phyloP scores from a whole-genome alignment of 1,140 invertebrate genomes.

The Calycopis cecrops region DNA sequence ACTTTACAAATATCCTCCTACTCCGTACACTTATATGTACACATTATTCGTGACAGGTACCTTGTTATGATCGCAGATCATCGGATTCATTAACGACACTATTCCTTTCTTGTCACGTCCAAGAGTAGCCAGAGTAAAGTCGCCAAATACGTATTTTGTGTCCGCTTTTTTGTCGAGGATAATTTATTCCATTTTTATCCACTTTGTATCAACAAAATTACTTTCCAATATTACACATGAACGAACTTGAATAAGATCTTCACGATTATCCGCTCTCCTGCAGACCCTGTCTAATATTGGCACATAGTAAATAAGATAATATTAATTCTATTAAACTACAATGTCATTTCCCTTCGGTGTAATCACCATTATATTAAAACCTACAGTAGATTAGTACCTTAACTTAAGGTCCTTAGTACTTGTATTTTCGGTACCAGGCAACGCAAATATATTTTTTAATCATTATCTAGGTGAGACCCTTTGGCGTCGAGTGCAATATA shows the following conservation, averaged over 20 bases:
- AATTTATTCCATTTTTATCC: conserved; percentile 12
- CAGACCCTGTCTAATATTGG: too few relatives aligned
- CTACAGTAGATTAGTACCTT: too few relatives aligned
- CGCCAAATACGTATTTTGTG: conserved; percentile 15
- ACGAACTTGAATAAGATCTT: background rate
- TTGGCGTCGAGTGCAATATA: too few relatives aligned
- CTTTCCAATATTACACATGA: conserved; percentile 18
- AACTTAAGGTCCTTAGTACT: too few relatives aligned
- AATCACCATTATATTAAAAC: too few relatives aligned
- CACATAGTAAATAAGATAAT: too few relatives aligned
- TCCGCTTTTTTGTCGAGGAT: conserved; percentile 12
- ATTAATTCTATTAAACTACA: too few relatives aligned
- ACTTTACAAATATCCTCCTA: conserved; percentile 7
- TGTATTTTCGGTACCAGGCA: too few relatives aligned
- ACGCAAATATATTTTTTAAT: too few relatives aligned
- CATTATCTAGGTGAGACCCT: too few relatives aligned
- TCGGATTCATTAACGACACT: conserved; percentile 18
- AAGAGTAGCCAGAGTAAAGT: background rate
- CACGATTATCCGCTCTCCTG: background rate
- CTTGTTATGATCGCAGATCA: conserved; percentile 20
- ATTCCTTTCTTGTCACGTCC: conserved; percentile 13
- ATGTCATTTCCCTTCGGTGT: too few relatives aligned
- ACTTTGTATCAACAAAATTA: conserved; percentile 15
- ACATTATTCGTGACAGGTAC: conserved; percentile 17
- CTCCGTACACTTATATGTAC: conserved; percentile 10